Evolutionary conservation across 2,888 invertebrate species (phyloP).

Genomic region (Dichetophora obliterata): DNA sequence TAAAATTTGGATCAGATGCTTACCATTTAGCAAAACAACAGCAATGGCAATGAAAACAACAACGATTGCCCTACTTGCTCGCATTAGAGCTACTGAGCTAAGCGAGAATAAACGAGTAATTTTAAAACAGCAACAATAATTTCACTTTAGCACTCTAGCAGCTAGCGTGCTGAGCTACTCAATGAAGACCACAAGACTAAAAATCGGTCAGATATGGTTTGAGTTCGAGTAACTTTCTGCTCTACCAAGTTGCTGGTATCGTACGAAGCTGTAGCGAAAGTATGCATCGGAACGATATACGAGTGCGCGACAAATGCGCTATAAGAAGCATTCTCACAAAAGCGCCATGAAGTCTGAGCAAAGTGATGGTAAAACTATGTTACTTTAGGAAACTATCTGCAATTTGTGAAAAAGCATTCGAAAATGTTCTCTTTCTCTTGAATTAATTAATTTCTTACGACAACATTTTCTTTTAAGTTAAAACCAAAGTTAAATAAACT

Average conservation of each 20-base stretch:
- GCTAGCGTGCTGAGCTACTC: neutral
- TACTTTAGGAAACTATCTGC: no score
- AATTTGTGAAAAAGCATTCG: no score
- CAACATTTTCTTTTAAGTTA: no score
- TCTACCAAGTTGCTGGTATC: neutral
- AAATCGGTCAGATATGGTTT: neutral
- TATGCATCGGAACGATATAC: neutral
- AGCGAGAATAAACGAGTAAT: slow-evolving; percentile 52
- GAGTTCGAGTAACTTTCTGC: neutral
- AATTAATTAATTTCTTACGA: no score
- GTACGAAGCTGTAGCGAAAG: neutral
- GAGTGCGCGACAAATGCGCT: neutral
- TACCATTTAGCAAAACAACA: slow-evolving; percentile 12
- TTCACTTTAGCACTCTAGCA: neutral
- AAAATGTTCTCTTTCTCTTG: no score
- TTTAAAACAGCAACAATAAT: neutral
- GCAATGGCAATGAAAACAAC: neutral
- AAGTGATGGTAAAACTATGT: no score
- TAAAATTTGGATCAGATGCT: neutral
- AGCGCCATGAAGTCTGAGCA: neutral
- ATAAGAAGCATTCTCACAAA: neutral
- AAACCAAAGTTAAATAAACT: no score
- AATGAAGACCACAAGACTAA: slow-evolving; percentile 14
- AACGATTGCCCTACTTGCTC: neutral
- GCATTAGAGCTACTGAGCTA: slow-evolving; percentile 14